Evolutionary conservation across 2,113 vertebrate genomes (phyloP).

Genomic region (Pycnonotus jocosus): DNA sequence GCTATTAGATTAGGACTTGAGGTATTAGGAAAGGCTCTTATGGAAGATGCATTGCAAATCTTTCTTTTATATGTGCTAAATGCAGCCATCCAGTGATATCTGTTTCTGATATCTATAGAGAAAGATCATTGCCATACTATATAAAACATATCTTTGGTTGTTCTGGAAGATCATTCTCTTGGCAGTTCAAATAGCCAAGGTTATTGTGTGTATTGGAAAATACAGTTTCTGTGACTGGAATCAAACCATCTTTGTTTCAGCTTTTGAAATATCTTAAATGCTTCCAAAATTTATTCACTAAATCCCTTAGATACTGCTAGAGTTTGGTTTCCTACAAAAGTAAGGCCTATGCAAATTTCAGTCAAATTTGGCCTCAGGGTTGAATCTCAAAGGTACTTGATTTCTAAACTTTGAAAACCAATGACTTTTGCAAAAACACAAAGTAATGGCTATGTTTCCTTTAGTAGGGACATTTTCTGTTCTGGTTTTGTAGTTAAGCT

Average conservation of each 20-base stretch:
- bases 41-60: background rate
- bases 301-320: background rate
- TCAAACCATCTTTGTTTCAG: background rate
- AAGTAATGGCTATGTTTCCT: background rate
- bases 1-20: conserved; percentile 93
- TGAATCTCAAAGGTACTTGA: background rate
- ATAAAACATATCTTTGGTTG: background rate
- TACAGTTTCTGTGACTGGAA: background rate
- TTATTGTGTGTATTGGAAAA: background rate
- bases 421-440: background rate
- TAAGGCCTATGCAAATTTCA: background rate
- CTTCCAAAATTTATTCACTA: background rate
- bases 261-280: background rate
- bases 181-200: background rate
- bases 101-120: background rate
- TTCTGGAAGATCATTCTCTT: background rate
- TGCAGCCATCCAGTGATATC: background rate
- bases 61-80: background rate
- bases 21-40: conserved; percentile 63
- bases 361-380: background rate
- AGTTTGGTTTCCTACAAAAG: background rate
- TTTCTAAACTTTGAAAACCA: background rate
- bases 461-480: background rate
- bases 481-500: background rate
- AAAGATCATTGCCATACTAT: background rate